These are phyloP conservation scores for Hyles vespertilio DNA, from an alignment of 1,140 invertebrate species.

Conservation along the genomic window DNA sequence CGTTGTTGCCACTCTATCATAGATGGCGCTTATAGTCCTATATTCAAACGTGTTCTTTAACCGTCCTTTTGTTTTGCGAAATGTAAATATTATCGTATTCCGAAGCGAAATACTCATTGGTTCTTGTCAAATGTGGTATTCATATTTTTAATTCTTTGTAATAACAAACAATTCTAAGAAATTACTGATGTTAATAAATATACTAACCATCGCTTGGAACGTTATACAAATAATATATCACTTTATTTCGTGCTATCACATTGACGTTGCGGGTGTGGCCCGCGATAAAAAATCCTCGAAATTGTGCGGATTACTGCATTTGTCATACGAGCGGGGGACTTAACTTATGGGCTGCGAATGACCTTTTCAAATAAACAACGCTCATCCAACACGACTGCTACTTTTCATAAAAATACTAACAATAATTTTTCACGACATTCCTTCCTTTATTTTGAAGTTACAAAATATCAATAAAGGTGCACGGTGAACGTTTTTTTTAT, in stretches of 20 bases:
- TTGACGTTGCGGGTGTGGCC: constrained; percentile 62
- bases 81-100: too few species aligned
- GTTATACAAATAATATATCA: too few species aligned
- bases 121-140: too few species aligned
- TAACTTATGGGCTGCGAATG: constrained; percentile 58
- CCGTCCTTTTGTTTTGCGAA: too few species aligned
- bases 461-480: constrained; percentile 45
- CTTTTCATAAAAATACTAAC: background rate
- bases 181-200: too few species aligned
- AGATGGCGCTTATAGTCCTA: too few species aligned
- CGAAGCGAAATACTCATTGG: too few species aligned
- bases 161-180: too few species aligned
- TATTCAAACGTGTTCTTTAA: too few species aligned
- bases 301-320: constrained; percentile 67
- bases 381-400: background rate
- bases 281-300: constrained; percentile 68
- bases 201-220: too few species aligned
- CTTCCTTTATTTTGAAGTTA: constrained; percentile 26
- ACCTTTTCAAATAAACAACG: constrained; percentile 44
- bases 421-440: background rate
- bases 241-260: constrained; percentile 25
- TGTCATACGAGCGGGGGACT: constrained; percentile 54
- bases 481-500: constrained; percentile 50
- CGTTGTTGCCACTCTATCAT: too few species aligned
- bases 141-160: too few species aligned